Base-by-base conservation (phyloP, 2,888 invertebrate species). In the Esperia sulphurella region DNA sequence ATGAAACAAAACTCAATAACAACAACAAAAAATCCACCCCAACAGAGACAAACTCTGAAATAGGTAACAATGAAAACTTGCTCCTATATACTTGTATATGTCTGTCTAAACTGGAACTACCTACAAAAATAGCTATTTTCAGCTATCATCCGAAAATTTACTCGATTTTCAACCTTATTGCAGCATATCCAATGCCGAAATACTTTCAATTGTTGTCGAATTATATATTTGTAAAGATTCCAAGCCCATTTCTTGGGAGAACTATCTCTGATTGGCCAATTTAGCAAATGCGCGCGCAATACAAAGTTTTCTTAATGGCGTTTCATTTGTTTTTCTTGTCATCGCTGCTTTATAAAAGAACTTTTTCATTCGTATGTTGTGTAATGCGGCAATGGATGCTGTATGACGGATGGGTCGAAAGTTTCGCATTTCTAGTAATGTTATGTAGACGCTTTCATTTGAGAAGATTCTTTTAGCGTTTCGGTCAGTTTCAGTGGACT, bases 241-340 rank as follows among this genome's bases (percentile, higher is more conserved):
- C 72, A 64, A 69, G 62, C 73, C 71, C 65, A 49, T 74, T 71
- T 74, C 63, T 64, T 67, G 61, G 49, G 49, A 42, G 58, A 64
- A 56, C 50, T 62, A 54, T 54, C 54, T 59, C 55, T 61, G 69
- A 76, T 76, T 76, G 75, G 75, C 68, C 56, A 65, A 66, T 63
- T 59, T 61, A 42, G 41, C 44, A 41, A 54, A 50, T 76, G 77
- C 77, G 77, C 77, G 77, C 77, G 77, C 77, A 76, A 51, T 28
- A 42, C 30, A 41, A 43, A 43, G 21, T 21, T 38, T 21, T 7
- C 9, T 6, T 21, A 3, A 8, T 28, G 7, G 51, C 12, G 8
- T 33, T 39, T 41, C 35, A 46, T n/a, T 5, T 3, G 10, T 7
- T 41, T 38, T 31, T 37, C 12, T 0, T 8, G 59, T 33, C 63